Evolutionary conservation across 2,113 vertebrate species (phyloP), one percentile per base, ranked within the genome.

Genomic region (Arothron firmamentum): DNA sequence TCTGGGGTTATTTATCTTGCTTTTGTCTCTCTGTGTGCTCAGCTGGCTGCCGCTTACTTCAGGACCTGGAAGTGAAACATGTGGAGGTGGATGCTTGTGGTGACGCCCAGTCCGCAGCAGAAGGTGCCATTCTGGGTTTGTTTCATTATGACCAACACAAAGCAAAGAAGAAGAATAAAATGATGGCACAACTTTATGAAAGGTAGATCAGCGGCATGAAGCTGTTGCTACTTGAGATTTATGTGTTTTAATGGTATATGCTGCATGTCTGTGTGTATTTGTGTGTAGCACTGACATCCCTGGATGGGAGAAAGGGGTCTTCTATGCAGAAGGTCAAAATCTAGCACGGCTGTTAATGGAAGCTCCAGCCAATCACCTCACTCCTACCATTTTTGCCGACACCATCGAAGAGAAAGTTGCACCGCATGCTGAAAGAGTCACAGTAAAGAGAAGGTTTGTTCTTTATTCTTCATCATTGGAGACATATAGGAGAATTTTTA

Each of bases 31-130:
- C 8, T 51, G 1, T 70, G 12, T 56, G 0, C 41, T 54, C 64
- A 99, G 96, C 63, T 63, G 96, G 94, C 14, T 99, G 97, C 84
- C 89, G 90, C 63, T 88, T 90, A 62, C 78, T 98, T 23, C 97
- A 98, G 75, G 96, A 98, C 23, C 80, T 96, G 78, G 94, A 97
- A 83, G 73, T 97, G 31, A 76, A 80, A 0, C 87, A 87, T 0
- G 92, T 97, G 68, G 95, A 98, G 85, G 94, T 99, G 69, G 96
- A 98, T n/a, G 86, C 92, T 34, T 99, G 96, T 3, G 94, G 93
- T 34, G 94, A 99, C 14, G 90, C 93, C 1, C 95, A 98, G 74
- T 92, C 95, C 0, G 96, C 97, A 17, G 97, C 97, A 3, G 97
- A 99, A 88, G 97, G 97, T 0, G 93, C 97, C 0, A 48, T 92